Conservation (phyloP, 2,888 invertebrate species). For the Drosophila basisetae region DNA sequence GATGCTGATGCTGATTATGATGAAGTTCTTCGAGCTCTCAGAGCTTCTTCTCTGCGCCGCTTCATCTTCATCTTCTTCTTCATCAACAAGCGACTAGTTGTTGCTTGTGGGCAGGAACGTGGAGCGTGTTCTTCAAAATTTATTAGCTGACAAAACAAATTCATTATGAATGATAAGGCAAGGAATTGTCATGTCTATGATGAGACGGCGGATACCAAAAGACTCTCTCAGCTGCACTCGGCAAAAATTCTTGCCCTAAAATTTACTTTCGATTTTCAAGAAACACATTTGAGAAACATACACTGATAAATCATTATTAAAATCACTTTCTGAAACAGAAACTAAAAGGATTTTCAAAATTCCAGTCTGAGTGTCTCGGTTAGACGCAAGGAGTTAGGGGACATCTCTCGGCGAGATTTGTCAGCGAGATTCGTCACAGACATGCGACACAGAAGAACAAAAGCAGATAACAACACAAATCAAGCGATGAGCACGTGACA, state of each 20-base stretch:
- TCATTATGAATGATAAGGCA: conserved; percentile 79
- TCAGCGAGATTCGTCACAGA: conserved; percentile 23
- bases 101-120: conserved; percentile 50
- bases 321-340: neutral
- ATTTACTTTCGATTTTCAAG: neutral
- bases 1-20: conserved; percentile 69
- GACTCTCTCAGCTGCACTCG: neutral
- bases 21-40: conserved; percentile 40
- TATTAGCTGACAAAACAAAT: conserved; percentile 82
- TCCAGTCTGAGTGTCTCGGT: neutral
- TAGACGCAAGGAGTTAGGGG: neutral
- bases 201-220: conserved; percentile 51
- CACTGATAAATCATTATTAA: neutral
- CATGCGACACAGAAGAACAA: neutral
- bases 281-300: neutral
- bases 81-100: conserved; percentile 1
- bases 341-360: neutral
- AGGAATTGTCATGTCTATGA: conserved; percentile 68
- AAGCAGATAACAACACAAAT: conserved; percentile 30
- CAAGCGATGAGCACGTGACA: conserved; percentile 56
- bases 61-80: neutral
- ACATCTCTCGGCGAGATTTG: conserved; percentile 9
- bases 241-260: neutral
- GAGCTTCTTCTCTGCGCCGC: conserved; percentile 15
- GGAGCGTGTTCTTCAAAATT: conserved; percentile 77